Conservation (phyloP, 2,888 invertebrate genomes). For the Amblyjoppa fuscipennis region DNA sequence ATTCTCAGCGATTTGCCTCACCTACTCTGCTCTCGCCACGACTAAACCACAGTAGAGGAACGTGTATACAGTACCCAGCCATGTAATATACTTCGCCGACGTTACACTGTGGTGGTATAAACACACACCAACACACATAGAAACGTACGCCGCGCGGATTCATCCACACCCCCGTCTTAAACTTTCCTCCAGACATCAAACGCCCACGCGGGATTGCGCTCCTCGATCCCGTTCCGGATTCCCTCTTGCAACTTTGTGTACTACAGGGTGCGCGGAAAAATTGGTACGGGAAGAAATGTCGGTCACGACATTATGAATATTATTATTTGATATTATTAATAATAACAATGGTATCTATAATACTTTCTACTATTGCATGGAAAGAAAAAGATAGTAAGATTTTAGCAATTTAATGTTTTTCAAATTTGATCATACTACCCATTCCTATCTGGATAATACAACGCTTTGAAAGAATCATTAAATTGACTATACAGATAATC, state of each 20-base stretch:
- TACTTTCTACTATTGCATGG: too few species aligned
- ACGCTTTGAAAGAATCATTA: too few species aligned
- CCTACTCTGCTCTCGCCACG: slow-evolving; percentile 33
- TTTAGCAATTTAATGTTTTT: too few species aligned
- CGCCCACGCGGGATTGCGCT: slow-evolving; percentile 77
- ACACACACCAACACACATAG: background rate
- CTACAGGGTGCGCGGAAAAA: slow-evolving; percentile 20
- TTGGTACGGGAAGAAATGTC: background rate
- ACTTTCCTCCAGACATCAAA: slow-evolving; percentile 77
- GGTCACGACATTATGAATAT: background rate
- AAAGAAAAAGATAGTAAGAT: too few species aligned
- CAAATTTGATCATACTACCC: too few species aligned
- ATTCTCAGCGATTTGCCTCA: slow-evolving; percentile 33
- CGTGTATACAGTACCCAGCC: slow-evolving; percentile 18
- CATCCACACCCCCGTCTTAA: slow-evolving; percentile 54
- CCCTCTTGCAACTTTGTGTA: slow-evolving; percentile 40
- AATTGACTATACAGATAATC: too few species aligned
- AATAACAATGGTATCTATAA: background rate
- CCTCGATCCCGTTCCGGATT: slow-evolving; percentile 63
- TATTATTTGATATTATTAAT: background rate
- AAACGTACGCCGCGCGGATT: slow-evolving; percentile 34
- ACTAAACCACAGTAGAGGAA: slow-evolving; percentile 44
- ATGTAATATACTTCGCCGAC: slow-evolving; percentile 6
- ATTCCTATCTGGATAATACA: too few species aligned
- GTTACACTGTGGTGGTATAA: slow-evolving; percentile 13